These are phyloP conservation scores for Tretioscincus oriximinensis DNA, from an alignment of 2,113 vertebrate species.

Conservation along the genomic window DNA sequence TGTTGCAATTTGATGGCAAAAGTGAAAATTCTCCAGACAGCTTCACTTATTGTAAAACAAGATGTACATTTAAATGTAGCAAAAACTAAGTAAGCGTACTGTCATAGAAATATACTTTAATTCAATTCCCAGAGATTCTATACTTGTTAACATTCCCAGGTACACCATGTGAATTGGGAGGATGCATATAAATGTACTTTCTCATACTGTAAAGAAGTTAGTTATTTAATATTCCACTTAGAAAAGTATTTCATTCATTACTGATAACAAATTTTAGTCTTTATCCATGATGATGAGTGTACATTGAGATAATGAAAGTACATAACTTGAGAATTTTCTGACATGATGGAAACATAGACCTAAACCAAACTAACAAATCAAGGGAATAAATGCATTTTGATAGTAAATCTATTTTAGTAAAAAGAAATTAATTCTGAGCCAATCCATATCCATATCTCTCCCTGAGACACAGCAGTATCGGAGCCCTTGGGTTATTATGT, in stretches of 20 bases:
- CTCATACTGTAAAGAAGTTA: neutral
- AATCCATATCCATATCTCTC: neutral
- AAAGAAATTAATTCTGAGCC: neutral
- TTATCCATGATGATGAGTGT: neutral
- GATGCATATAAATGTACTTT: neutral
- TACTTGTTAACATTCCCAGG: neutral
- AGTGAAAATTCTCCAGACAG: neutral
- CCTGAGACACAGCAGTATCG: constrained; percentile 37
- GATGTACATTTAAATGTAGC: neutral
- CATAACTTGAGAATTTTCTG: no score
- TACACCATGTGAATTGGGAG: neutral
- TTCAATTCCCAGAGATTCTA: neutral
- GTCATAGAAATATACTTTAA: neutral
- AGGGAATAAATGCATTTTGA: no score
- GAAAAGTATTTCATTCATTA: neutral
- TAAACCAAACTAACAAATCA: no score
- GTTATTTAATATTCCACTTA: neutral
- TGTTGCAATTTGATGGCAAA: constrained; percentile 22
- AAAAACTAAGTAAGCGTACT: neutral
- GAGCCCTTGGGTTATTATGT: constrained; percentile 41
- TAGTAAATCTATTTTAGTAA: no score
- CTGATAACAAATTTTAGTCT: neutral
- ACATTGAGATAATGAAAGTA: neutral
- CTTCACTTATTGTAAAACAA: no score
- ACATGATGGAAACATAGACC: no score